Percentiles rank a stretch among this genome's conserved stretches.
Conservation (phyloP, 2,888 invertebrate species). For the Cantharis nigra region DNA sequence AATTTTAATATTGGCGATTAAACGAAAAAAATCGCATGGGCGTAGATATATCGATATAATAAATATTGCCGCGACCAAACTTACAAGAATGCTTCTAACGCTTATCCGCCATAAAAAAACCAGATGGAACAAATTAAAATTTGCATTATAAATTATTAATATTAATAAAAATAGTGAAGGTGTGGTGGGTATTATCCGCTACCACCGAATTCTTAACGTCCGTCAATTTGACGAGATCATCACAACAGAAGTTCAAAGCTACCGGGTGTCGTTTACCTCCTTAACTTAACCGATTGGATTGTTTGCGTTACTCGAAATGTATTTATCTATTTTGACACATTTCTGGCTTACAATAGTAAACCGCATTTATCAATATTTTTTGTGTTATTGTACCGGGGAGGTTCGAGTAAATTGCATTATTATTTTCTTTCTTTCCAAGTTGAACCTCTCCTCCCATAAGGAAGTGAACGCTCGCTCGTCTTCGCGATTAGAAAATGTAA, state of each 20-base stretch:
- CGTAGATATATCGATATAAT: neutral
- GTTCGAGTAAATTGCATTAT: neutral
- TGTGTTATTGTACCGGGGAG: neutral
- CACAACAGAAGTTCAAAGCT: neutral
- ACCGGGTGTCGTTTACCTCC: neutral
- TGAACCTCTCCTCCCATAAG: neutral
- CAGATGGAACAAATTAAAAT: neutral
- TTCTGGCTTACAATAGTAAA: neutral
- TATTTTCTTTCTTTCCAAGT: no score
- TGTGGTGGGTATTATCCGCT: neutral
- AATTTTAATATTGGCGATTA: neutral
- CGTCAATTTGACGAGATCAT: neutral
- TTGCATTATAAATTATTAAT: conserved; percentile 1
- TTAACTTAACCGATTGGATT: neutral
- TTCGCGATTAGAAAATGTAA: neutral
- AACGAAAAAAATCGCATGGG: neutral
- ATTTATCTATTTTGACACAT: neutral
- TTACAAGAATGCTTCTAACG: neutral
- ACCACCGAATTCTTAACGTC: neutral
- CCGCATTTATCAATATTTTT: neutral
- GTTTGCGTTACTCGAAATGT: neutral
- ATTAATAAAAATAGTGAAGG: neutral
- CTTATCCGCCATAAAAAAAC: neutral
- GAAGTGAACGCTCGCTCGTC: neutral
- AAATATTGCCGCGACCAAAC: neutral